Base-by-base conservation (phyloP, 2,113 vertebrate genomes). In the Corythornis madagascariensis region DNA sequence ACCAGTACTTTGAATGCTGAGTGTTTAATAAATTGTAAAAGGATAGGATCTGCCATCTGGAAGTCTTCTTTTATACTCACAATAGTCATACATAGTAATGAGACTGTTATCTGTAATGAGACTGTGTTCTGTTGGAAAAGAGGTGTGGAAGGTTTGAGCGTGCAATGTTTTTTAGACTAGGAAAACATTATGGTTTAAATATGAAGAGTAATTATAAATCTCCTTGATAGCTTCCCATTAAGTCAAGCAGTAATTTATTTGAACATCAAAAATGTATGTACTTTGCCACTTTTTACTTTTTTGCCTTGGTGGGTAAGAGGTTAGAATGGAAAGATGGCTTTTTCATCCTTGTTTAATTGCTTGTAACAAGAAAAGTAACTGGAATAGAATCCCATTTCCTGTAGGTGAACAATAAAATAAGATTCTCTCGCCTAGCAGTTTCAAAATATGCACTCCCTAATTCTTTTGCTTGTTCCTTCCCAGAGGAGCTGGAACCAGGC, bases 331-430 rank as follows among this genome's bases (percentile, higher is more conserved):
- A 91, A 84, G 65, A 78, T 35, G 45, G 53, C 26, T 89, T 96
- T 92, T 94, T 45, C 92, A 94, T 93, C 75, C 47, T 85, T 75
- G 14, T 76, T 94, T 96, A 94, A 80, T 93, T 59, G 42, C 56
- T 52, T 38, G 38, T 84, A 70, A 92, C 63, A 92, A 60, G n/a
- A 59, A 53, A 67, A 85, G 70, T 48, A 81, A 82, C 50, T 75
- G 38, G 53, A 89, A 63, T 31, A 88, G 59, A 88, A 71, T 84
- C 35, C 9, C 10, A 15, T 75, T 84, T 72, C 28, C 70, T 71
- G 18, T 48, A 63, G 74, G 35, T 82, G 61, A 90, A 52, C 38
- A 77, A 50, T 80, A 76, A 79, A 91, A 35, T 60, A 71, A 70
- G 59, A 31, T 60, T 63, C 31, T 81, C 21, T 84, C 19, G 61